Base-by-base conservation (phyloP, 2,797 vertebrate genomes). In the Sebastes elongatus region DNA sequence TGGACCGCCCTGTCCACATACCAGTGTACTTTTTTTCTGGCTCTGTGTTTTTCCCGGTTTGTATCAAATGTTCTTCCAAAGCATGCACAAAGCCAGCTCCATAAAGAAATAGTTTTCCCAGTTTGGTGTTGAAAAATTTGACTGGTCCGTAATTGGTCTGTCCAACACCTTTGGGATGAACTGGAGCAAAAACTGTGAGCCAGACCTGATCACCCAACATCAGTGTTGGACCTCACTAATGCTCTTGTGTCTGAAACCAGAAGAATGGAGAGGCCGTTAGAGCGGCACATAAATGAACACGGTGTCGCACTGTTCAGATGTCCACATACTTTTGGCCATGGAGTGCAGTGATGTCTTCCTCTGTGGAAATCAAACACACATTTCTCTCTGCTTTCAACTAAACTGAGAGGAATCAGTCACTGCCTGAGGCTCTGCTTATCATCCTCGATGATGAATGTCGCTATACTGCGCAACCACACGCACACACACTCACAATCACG, bases 291-390 rank as follows among this genome's bases (percentile, higher is more conserved):
- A 18, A 10, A 42, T 46, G 62, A 23, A 6, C 7, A 5, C 2
- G 4, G 4, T 38, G 22, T 64, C 14, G 11, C 35, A 18, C 7
- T 65, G 42, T 28, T 27, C 7, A 13, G 32, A 38, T 2, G 52
- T 49, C 35, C 28, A 28, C 65, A 59, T 25, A 38, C 14, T 53
- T 60, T 30, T 66, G 38, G 33, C 46, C 67, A 64, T 1, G 11
- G 42, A 68, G 6, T 20, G 60, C 30, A 42, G 68, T 13, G 32
- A 56, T 2, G 25, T 61, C 30, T 32, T 59, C 25, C 38, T 70
- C 59, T 33, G 42, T 30, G 22, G 9, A 62, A 79, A 71, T 67
- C 56, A 66, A 61, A 78, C 14, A 68, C 82, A 38, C 60, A 65
- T 53, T 60, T 69, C 2, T 56, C 5, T 76, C 28, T 68, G 35